Base-by-base conservation (phyloP, 2,113 vertebrate species). In the Laticauda laticaudata region DNA sequence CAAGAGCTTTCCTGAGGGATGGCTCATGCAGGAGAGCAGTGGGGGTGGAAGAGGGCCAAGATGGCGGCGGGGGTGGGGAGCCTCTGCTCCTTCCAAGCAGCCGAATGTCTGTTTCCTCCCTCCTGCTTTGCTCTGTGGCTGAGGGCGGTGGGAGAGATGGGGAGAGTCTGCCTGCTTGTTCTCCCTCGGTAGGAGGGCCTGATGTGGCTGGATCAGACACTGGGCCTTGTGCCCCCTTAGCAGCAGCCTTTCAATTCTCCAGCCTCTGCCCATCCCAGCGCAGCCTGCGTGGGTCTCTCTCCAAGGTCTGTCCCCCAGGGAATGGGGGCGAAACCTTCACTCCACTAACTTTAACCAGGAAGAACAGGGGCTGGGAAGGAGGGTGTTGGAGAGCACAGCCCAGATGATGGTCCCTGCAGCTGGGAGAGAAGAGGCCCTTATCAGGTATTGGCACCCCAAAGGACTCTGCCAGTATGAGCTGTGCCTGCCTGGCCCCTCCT, bases 61-160 rank as follows among this genome's bases (percentile, higher is more conserved):
- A 86, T 14, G 0, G 0, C 0, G 15, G 21, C 8, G 20, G 9
- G 43, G 21, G 20, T 43, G 6, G 81, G 3, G 5, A 23, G 45
- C 21, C 20, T 86, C 24, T 48, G 45, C 5, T 34, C 14, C 64
- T 75, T 34, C 69, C 69, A 18, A 81, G 69, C 69, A 81, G 69
- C 6, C 0, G n/a, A 81, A 39, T 34, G 34, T 39, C 69, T 34
- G n/a, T 39, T 39, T 18, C 69, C 34, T 39, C 69, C n/a, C 69
- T 75, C 69, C 29, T 81, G 69, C n/a, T 7, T 81, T 39, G 15
- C 69, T 81, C 5, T 0, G 15, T 39, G 69, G n/a, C 15, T 34
- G 12, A 18, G n/a, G 64, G 64, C 1, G 29, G 45, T 15, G 86
- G 26, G 85, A 3, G 11, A 15, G 23, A 51, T 29, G 86, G 86